These are phyloP conservation scores for Hanleya hanleyi DNA, from an alignment of 2,888 invertebrate species.

Conservation along the genomic window DNA sequence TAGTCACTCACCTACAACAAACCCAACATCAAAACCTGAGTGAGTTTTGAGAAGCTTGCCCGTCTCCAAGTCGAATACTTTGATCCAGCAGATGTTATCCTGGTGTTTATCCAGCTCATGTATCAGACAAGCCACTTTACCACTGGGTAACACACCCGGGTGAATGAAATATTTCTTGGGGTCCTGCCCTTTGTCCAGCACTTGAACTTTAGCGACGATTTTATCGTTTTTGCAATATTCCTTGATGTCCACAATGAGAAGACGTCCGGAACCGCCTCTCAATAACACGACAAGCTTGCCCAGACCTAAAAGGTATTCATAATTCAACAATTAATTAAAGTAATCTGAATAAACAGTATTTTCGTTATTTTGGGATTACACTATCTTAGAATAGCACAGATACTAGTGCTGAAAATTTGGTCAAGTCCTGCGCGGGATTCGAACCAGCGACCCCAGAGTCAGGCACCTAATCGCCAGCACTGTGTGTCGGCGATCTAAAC, in stretches of 20 bases:
- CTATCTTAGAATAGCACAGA: too few relatives aligned
- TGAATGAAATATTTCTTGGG: not conserved
- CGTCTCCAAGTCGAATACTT: not conserved
- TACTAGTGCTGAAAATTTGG: too few relatives aligned
- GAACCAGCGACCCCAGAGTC: too few relatives aligned
- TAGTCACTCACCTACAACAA: not conserved
- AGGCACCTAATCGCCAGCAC: too few relatives aligned
- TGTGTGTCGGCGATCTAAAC: too few relatives aligned
- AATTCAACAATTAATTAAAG: not conserved
- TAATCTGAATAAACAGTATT: too few relatives aligned
- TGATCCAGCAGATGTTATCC: not conserved
- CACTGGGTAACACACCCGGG: not conserved
- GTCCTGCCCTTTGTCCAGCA: not conserved
- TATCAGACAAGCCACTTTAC: not conserved
- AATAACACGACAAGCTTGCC: not conserved
- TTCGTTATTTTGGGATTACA: too few relatives aligned
- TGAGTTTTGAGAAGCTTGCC: not conserved
- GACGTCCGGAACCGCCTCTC: not conserved
- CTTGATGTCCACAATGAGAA: not conserved
- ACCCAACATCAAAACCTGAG: not conserved
- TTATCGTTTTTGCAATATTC: not conserved
- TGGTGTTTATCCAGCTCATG: not conserved
- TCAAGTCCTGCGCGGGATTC: too few relatives aligned
- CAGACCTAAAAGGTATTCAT: not conserved
- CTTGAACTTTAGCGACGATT: not conserved